A percentile compares a stretch with the other conserved stretches of the same genome.
Evolutionary conservation across 2,888 invertebrate species (phyloP).

Genomic region (Leptarthrus brevirostris): DNA sequence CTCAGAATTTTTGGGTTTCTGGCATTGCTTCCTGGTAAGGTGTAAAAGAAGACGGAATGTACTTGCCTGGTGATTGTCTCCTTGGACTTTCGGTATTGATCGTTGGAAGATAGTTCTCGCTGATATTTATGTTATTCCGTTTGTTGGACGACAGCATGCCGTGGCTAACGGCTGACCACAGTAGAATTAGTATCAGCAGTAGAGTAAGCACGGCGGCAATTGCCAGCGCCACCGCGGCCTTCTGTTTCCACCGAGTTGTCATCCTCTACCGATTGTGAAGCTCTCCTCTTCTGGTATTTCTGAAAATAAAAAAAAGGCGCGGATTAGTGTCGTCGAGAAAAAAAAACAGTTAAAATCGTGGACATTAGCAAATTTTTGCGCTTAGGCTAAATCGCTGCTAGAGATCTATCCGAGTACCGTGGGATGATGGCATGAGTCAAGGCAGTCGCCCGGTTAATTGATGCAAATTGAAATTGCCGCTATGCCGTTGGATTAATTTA

Average conservation of each 20-base stretch:
- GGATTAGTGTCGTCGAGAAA: neutral
- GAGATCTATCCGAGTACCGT: neutral
- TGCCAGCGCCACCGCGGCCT: conserved; percentile 51
- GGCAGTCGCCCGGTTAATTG: conserved; percentile 35
- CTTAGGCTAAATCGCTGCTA: neutral
- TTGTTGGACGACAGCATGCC: conserved; percentile 51
- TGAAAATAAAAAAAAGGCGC: conserved; percentile 1
- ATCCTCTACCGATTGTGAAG: conserved; percentile 47
- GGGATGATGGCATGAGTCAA: conserved; percentile 40
- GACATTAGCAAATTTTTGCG: neutral
- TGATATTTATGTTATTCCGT: conserved; percentile 36
- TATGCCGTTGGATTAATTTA: conserved; percentile 26
- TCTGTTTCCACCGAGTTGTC: conserved; percentile 55
- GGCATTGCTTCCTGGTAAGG: neutral
- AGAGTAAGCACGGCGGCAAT: conserved; percentile 47
- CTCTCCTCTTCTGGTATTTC: neutral
- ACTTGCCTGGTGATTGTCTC: conserved; percentile 23
- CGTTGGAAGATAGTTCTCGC: conserved; percentile 5
- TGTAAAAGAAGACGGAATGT: neutral
- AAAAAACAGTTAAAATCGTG: neutral
- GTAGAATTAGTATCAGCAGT: conserved; percentile 51
- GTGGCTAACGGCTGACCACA: conserved; percentile 53
- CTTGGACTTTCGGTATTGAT: neutral
- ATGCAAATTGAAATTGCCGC: conserved; percentile 45
- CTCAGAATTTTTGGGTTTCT: neutral